phyloP scores from a whole-genome alignment of 2,797 vertebrate species.

The Acrossocheilus wenchowensis region DNA sequence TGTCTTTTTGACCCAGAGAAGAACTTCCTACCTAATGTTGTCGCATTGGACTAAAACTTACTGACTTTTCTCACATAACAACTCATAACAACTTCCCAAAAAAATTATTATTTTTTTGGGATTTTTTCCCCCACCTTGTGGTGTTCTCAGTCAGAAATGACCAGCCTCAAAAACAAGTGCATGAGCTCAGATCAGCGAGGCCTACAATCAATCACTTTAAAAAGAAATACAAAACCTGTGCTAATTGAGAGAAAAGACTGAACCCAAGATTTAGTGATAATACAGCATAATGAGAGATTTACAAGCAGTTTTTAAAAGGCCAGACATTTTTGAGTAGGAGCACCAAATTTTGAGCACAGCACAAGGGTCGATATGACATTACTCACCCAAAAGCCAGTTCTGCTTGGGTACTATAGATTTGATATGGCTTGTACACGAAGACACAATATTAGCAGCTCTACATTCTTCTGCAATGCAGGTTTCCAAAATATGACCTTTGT shows the following conservation, averaged over 20 bases:
- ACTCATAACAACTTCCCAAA: background rate
- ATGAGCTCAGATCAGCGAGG: background rate
- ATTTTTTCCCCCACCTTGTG: background rate
- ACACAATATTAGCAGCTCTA: background rate
- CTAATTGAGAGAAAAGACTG: background rate
- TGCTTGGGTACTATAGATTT: background rate
- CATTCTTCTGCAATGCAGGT: background rate
- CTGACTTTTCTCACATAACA: too few relatives aligned
- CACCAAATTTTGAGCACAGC: background rate
- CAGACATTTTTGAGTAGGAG: too few relatives aligned
- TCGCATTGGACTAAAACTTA: background rate
- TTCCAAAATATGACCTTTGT: background rate
- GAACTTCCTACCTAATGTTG: background rate
- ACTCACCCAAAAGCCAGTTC: background rate
- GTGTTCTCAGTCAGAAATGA: background rate
- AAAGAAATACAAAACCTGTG: background rate
- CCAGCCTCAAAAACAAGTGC: background rate
- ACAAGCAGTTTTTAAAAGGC: background rate
- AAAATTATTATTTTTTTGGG: background rate
- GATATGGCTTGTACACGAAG: background rate
- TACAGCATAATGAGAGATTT: background rate
- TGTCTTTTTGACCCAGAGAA: background rate
- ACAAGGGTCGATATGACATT: background rate
- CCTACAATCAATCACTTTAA: background rate
- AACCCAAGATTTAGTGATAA: background rate